phyloP scores from a whole-genome alignment of 2,797 vertebrate genomes.

The Zenarchopterus dispar region DNA sequence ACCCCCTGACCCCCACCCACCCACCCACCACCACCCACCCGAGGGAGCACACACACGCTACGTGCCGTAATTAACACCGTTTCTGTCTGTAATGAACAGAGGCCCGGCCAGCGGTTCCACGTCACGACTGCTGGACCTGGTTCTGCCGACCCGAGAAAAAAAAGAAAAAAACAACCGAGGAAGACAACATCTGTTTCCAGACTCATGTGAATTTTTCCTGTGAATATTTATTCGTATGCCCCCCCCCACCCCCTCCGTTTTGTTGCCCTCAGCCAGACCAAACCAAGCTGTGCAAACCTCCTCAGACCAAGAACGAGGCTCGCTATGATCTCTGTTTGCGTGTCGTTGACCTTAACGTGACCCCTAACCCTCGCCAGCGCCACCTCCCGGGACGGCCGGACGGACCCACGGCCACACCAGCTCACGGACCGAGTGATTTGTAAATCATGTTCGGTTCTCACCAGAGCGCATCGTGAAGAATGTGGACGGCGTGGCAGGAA shows the following conservation, averaged over 20 bases:
- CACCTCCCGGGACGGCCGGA: not conserved
- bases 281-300: slow-evolving; percentile 68
- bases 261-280: slow-evolving; percentile 48
- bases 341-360: slow-evolving; percentile 42
- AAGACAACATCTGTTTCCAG: slow-evolving; percentile 46
- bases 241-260: not conserved
- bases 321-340: slow-evolving; percentile 46
- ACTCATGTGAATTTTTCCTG: slow-evolving; percentile 28
- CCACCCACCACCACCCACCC: slow-evolving; percentile 67
- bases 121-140: slow-evolving; percentile 31
- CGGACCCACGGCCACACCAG: slow-evolving; percentile 9
- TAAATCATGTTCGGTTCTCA: slow-evolving; percentile 14
- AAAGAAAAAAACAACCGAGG: not conserved
- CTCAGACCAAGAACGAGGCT: slow-evolving; percentile 45
- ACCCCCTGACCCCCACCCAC: slow-evolving; percentile 62
- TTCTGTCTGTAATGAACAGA: slow-evolving; percentile 57
- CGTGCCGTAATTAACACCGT: slow-evolving; percentile 58
- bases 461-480: slow-evolving; percentile 12
- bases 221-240: slow-evolving; percentile 28
- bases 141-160: slow-evolving; percentile 24
- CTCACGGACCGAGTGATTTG: slow-evolving; percentile 11
- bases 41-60: slow-evolving; percentile 35
- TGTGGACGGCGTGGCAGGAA: not conserved
- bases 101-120: slow-evolving; percentile 38
- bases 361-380: too few relatives aligned